Percentiles rank a stretch among this genome's conserved stretches.
Conservation (phyloP, 2,113 vertebrate genomes). For the Cephalopholis sonnerati region DNA sequence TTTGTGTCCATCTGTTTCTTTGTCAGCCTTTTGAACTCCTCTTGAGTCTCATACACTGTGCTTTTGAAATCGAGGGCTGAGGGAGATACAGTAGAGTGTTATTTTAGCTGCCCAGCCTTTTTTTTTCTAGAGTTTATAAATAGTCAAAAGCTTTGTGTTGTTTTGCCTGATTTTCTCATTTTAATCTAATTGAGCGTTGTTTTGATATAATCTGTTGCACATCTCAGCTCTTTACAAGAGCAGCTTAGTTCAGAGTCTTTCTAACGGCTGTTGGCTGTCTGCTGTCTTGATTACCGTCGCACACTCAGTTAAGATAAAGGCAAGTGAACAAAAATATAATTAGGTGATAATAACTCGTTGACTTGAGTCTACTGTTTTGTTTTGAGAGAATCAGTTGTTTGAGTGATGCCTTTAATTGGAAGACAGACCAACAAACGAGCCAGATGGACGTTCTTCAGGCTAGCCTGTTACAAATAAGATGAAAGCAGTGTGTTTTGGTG, state of each 20-base stretch:
- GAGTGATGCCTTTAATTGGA: neutral
- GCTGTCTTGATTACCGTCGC: constrained; percentile 5
- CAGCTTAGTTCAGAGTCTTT: neutral
- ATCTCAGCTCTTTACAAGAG: neutral
- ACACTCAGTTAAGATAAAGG: constrained; percentile 3
- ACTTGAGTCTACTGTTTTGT: constrained; percentile 6
- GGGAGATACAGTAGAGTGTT: constrained; percentile 2
- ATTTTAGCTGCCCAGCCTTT: constrained; percentile 20
- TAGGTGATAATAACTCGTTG: neutral
- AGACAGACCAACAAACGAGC: neutral
- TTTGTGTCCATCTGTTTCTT: constrained; percentile 72
- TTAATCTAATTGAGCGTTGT: constrained; percentile 12
- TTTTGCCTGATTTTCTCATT: constrained; percentile 26
- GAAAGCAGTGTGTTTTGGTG: neutral
- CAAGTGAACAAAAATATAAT: neutral
- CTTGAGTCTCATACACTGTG: constrained; percentile 28
- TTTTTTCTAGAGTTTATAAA: constrained; percentile 10
- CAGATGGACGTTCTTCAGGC: neutral
- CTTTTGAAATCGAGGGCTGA: constrained; percentile 49
- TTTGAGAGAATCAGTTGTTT: neutral
- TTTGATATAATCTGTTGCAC: constrained; percentile 21
- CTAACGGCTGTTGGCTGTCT: neutral
- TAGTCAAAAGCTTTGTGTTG: constrained; percentile 16
- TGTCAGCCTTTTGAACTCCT: constrained; percentile 66
- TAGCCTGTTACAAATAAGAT: neutral